Evolutionary conservation across 2,797 vertebrate species (phyloP).

Genomic region (Ctenosaura bakeri): DNA sequence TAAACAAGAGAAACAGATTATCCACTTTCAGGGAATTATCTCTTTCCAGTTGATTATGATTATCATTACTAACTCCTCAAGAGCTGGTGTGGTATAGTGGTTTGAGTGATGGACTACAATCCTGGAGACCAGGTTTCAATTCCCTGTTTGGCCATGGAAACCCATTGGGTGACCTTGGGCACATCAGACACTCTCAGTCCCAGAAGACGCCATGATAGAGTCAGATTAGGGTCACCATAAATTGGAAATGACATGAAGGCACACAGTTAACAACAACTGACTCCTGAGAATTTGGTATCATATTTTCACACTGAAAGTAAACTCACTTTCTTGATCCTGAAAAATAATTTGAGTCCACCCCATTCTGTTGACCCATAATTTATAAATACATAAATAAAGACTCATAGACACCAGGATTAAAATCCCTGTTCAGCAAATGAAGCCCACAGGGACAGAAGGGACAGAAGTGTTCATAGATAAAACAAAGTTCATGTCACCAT

Average conservation of each 20-base stretch:
- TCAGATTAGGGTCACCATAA: too few species aligned
- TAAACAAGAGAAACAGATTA: background rate
- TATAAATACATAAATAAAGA: background rate
- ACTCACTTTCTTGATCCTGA: background rate
- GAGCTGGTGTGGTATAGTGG: too few species aligned
- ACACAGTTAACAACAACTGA: too few species aligned
- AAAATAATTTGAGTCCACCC: background rate
- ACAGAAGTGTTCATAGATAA: background rate
- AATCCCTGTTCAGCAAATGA: background rate
- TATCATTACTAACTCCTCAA: background rate
- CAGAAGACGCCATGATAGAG: too few species aligned
- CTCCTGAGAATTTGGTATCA: background rate
- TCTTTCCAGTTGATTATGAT: background rate
- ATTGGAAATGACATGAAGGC: too few species aligned
- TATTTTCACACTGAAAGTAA: background rate
- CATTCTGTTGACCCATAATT: background rate
- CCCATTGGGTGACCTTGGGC: too few species aligned
- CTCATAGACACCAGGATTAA: background rate
- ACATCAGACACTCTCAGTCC: too few species aligned
- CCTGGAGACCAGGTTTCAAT: too few species aligned
- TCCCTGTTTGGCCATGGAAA: too few species aligned
- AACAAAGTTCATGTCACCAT: background rate
- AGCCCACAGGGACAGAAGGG: background rate
- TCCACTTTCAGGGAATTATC: background rate
- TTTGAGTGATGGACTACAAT: too few species aligned